phyloP scores from a whole-genome alignment of 1,140 invertebrate genomes.

The Habropoda laboriosa region DNA sequence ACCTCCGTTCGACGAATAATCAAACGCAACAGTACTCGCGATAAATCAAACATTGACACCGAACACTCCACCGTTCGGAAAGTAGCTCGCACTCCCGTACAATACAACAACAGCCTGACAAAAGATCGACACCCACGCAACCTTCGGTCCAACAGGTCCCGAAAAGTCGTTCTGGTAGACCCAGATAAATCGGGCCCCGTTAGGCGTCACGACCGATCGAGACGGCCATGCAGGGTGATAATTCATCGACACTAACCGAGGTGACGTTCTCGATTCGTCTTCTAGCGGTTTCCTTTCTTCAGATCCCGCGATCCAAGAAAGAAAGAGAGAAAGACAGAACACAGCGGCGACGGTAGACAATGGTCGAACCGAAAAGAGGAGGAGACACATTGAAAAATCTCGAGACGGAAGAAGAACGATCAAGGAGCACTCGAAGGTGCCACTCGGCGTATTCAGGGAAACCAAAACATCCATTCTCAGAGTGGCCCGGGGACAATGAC shows the following conservation, averaged over 20 bases:
- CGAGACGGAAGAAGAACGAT: constrained; percentile 38
- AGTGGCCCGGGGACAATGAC: constrained; percentile 53
- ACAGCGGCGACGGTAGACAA: constrained; percentile 27
- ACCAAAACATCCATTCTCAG: constrained; percentile 68
- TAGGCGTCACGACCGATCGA: constrained; percentile 12
- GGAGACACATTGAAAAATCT: constrained; percentile 24
- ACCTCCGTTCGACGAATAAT: not conserved
- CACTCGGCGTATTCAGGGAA: constrained; percentile 65
- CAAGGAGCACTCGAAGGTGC: constrained; percentile 58
- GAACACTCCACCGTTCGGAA: not conserved
- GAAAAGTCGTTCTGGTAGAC: constrained; percentile 3
- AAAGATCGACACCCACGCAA: not conserved
- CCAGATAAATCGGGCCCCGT: constrained; percentile 54
- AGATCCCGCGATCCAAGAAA: not conserved
- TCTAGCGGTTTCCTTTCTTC: not conserved
- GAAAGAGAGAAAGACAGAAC: too few relatives aligned
- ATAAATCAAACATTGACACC: not conserved
- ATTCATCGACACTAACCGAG: constrained; percentile 58
- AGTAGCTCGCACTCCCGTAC: not conserved
- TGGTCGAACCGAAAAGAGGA: constrained; percentile 10
- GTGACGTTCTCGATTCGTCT: constrained; percentile 55
- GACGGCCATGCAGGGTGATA: constrained; percentile 22
- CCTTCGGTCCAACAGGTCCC: not conserved
- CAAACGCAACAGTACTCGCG: not conserved
- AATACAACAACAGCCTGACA: not conserved